Evolutionary conservation across 2,113 vertebrate species (phyloP), one percentile per base, ranked within the genome.

Genomic region (Passer domesticus): DNA sequence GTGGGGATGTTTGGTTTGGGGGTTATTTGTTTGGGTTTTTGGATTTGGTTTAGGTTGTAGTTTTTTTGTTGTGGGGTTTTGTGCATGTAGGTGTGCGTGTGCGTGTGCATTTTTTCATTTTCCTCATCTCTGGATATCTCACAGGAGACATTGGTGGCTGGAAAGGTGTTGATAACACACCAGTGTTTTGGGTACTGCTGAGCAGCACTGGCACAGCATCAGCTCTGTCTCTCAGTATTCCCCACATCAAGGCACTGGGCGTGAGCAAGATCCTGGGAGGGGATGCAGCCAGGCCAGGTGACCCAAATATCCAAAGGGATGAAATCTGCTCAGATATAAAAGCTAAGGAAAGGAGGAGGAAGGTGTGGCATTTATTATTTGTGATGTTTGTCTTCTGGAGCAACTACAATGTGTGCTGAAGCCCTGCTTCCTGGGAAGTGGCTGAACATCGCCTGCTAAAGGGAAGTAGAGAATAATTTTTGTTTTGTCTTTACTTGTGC

Each of bases 51-150:
- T 64, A 15, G 15, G n/a, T 53, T 75, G 17, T 15, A 17, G 6
- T 4, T 10, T 39, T 62, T 33, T 53, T 39, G 5, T 16, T 66
- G 7, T 20, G 5, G 15, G 19, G 5, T 5, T 6, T n/a, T 69
- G 15, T 53, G 13, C 2, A 0, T 44, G 4, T 47, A 2, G 3
- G 5, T 20, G 9, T 43, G 8, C 33, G 6, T 3, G 9, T 6
- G 14, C 15, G 19, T 6, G 14, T 18, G 19, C 3, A 31, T 55
- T 68, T 81, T 70, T 87, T 44, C 4, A 53, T 41, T 8, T 76
- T 58, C 4, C 3, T 13, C 15, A 13, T 88, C 41, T 52, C 30
- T 69, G 64, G 7, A 6, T 52, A 27, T 47, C 7, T 70, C 30
- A 6, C 30, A 66, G 53, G 31, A 81, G 46, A 66, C 6, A 4